These are phyloP conservation scores for Micropterix aruncella DNA, from an alignment of 2,888 invertebrate species.

Conservation along the genomic window DNA sequence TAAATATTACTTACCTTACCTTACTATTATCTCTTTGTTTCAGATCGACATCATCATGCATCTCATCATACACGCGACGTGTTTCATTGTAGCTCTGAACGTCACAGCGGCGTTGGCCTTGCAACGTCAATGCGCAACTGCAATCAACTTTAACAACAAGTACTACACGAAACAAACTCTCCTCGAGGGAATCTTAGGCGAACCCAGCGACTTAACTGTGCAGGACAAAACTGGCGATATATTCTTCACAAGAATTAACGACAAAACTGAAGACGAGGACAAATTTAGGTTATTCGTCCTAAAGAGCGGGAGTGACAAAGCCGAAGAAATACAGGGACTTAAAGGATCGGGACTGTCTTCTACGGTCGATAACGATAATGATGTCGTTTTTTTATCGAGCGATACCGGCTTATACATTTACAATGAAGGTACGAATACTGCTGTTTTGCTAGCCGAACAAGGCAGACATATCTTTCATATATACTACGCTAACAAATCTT, in stretches of 20 bases:
- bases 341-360: neutral
- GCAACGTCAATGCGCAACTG: neutral
- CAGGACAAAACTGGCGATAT: neutral
- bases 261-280: neutral
- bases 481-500: neutral
- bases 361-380: neutral
- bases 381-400: neutral
- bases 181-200: neutral
- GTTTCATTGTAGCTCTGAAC: no score
- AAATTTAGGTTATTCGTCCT: neutral
- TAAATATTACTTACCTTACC: no score
- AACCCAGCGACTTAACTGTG: neutral
- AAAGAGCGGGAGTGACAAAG: neutral
- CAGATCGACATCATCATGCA: no score
- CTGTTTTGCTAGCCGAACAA: neutral
- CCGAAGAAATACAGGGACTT: neutral
- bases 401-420: neutral
- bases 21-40: no score
- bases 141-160: neutral
- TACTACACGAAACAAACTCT: neutral
- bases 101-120: no score
- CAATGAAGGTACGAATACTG: neutral
- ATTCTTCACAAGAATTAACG: neutral
- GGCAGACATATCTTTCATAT: neutral
- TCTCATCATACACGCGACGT: no score